A percentile compares a stretch with the other conserved stretches of the same genome.
Conservation (phyloP, 1,140 invertebrate species). For the Macrocentrus cingulum region DNA sequence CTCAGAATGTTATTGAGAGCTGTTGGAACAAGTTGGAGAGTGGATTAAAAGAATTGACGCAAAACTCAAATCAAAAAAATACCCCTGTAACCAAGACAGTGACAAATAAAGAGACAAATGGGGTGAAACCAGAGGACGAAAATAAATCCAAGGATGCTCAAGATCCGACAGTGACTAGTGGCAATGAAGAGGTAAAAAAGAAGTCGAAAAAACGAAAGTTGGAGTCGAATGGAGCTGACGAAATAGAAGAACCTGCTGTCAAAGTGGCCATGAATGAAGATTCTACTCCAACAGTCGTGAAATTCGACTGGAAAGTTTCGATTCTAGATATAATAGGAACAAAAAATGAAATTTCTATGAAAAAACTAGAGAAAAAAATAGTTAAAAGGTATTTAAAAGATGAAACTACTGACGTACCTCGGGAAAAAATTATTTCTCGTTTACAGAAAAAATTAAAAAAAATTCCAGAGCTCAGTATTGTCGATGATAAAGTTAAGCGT, state of each 20-base stretch:
- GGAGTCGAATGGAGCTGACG: constrained; percentile 22
- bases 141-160: too few species aligned
- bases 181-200: not conserved
- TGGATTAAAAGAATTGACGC: constrained; percentile 57
- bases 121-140: too few species aligned
- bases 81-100: not conserved
- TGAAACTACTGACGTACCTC: constrained; percentile 32
- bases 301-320: constrained; percentile 49
- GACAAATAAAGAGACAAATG: not conserved
- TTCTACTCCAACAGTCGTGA: constrained; percentile 17
- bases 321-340: constrained; percentile 47
- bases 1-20: constrained; percentile 62
- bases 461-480: constrained; percentile 37
- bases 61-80: not conserved
- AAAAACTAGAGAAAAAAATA: constrained; percentile 54
- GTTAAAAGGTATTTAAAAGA: constrained; percentile 43
- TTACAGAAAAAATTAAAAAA: constrained; percentile 56
- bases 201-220: constrained; percentile 26
- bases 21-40: constrained; percentile 73
- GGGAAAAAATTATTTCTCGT: constrained; percentile 46
- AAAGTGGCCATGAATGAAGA: not conserved
- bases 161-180: too few species aligned
- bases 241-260: constrained; percentile 2
- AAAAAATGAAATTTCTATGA: constrained; percentile 50
- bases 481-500: constrained; percentile 41